A percentile compares a stretch with the other conserved stretches of the same genome.
Conservation (phyloP, 1,140 invertebrate species). For the Sminthurides bifidus region DNA sequence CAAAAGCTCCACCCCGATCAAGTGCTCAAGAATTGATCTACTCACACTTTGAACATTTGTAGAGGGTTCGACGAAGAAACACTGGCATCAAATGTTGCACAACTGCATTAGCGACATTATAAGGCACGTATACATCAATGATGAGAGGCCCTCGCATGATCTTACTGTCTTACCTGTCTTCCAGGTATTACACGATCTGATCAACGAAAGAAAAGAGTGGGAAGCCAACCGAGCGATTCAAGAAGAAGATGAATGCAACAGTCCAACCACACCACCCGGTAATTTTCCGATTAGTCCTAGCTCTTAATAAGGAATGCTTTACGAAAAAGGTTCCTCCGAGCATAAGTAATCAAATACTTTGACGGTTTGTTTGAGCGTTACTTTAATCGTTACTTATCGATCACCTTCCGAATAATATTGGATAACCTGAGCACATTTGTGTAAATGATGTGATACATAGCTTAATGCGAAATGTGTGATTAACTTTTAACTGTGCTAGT, state of each 20-base stretch:
- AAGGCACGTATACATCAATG: background rate
- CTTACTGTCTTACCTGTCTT: background rate
- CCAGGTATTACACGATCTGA: conserved; percentile 20
- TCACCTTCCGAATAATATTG: too few relatives aligned
- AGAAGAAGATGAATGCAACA: conserved; percentile 27
- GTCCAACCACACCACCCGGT: conserved; percentile 24
- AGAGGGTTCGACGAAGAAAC: too few relatives aligned
- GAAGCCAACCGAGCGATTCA: conserved; percentile 21
- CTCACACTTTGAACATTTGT: too few relatives aligned
- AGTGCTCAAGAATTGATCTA: too few relatives aligned
- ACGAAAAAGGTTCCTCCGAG: background rate
- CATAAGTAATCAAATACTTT: background rate
- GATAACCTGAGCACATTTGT: too few relatives aligned
- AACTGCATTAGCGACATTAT: background rate
- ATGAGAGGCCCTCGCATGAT: background rate
- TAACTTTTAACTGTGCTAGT: too few relatives aligned
- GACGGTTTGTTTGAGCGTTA: background rate
- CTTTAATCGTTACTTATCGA: too few relatives aligned
- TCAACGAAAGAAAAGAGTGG: conserved; percentile 29
- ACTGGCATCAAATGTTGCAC: background rate
- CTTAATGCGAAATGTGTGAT: too few relatives aligned
- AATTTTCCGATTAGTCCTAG: background rate
- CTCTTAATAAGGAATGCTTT: background rate
- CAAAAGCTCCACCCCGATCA: too few relatives aligned
- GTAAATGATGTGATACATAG: too few relatives aligned